Conservation (phyloP, 2,797 vertebrate species). For the Podargus strigoides region DNA sequence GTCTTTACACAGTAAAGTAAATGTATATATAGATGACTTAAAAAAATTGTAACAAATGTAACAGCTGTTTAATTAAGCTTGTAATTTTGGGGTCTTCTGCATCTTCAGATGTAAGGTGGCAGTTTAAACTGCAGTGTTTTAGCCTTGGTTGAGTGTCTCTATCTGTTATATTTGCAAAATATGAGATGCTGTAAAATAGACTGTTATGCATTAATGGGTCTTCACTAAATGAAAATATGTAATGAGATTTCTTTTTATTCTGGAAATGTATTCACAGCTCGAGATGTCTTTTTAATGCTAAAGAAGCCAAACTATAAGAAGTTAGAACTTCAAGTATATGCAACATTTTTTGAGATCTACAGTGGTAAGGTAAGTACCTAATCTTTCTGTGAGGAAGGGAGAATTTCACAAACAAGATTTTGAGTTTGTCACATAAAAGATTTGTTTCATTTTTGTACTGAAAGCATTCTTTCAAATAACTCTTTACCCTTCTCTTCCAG, state of each 20-base stretch:
- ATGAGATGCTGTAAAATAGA: background rate
- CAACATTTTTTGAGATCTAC: conserved; percentile 99
- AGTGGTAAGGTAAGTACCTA: conserved; percentile 88
- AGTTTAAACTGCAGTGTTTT: background rate
- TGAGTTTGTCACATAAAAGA: background rate
- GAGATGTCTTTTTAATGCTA: conserved; percentile 95
- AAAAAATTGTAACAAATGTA: background rate
- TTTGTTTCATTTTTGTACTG: background rate
- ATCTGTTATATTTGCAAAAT: background rate
- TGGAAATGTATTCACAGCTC: conserved; percentile 76
- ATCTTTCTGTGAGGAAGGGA: background rate
- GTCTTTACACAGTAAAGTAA: background rate
- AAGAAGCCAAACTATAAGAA: conserved; percentile 97
- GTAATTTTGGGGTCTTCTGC: background rate
- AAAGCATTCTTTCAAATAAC: background rate
- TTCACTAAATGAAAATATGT: background rate
- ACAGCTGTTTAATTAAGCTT: background rate
- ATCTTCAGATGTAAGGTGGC: background rate
- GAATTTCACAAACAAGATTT: background rate
- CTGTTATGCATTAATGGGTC: background rate
- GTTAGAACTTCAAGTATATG: conserved; percentile 94
- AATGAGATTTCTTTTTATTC: background rate
- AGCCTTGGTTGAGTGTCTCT: background rate
- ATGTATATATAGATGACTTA: background rate
- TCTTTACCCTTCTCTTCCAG: background rate